Evolutionary conservation across 2,888 invertebrate genomes (phyloP).

Genomic region (Anarsia innoxiella): DNA sequence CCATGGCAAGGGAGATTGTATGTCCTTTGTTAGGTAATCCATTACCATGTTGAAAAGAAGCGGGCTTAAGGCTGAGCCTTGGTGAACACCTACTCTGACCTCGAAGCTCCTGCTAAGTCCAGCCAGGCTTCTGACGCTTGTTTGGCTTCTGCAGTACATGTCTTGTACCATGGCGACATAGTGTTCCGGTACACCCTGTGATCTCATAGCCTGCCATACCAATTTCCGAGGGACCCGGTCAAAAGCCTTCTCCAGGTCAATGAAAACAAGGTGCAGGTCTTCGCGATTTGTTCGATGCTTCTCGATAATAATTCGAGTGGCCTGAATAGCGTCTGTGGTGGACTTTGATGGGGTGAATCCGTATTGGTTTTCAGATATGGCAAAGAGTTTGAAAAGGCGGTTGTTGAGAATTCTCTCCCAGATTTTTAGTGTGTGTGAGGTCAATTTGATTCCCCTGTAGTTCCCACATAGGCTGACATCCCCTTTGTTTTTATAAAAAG

Average conservation of each 20-base stretch:
- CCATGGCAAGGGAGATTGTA: neutral
- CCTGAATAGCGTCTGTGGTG: neutral
- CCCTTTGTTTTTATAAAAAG: slow-evolving; percentile 14
- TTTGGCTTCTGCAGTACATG: slow-evolving; percentile 1
- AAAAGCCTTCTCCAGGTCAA: slow-evolving; percentile 14
- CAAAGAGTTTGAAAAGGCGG: slow-evolving; percentile 1
- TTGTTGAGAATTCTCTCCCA: slow-evolving; percentile 12
- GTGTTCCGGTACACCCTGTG: slow-evolving; percentile 2
- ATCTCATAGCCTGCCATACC: slow-evolving; percentile 8
- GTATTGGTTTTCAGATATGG: slow-evolving; percentile 15
- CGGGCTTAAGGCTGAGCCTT: slow-evolving; percentile 6
- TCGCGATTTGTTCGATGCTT: neutral
- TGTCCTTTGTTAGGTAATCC: neutral
- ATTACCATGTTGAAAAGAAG: slow-evolving; percentile 1
- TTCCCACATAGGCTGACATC: slow-evolving; percentile 8
- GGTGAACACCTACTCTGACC: slow-evolving; percentile 7
- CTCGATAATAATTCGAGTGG: neutral
- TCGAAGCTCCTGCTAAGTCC: neutral
- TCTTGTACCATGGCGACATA: slow-evolving; percentile 1
- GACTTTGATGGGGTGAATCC: slow-evolving; percentile 5
- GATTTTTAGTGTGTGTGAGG: slow-evolving; percentile 11
- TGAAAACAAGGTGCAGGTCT: slow-evolving; percentile 4
- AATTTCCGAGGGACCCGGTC: slow-evolving; percentile 9
- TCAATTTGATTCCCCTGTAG: slow-evolving; percentile 12
- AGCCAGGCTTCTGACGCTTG: neutral